Evolutionary conservation across 2,113 vertebrate genomes (phyloP), one percentile per base, ranked within the genome.

Genomic region (Etheostoma spectabile): DNA sequence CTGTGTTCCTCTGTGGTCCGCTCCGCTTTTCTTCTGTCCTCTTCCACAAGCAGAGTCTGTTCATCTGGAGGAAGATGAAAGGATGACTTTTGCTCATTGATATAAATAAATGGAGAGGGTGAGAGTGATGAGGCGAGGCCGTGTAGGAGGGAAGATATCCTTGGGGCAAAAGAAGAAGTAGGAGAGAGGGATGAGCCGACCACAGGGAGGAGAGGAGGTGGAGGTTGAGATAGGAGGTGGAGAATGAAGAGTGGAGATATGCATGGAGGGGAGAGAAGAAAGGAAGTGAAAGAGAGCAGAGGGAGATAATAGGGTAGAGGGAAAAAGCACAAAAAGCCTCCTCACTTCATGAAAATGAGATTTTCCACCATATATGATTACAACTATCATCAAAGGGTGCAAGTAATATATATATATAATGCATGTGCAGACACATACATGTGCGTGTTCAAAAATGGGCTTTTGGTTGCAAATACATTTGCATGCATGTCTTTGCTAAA

Each of bases 1-100:
- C 74, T 60, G 71, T 72, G 82, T 77, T 88, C 74, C 85, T 88
- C 82, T 86, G 73, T 86, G 77, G 76, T 89, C 61, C 4, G 61
- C 79, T 89, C 42, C 11, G 86, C 81, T 75, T 89, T 86, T 89
- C 90, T 85, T 89, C 86, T 79, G 83, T 93, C 88, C 88, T 92
- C 90, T 90, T 90, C 91, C 85, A 89, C 89, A 79, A 86, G 88
- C 92, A 78, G 87, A 86, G 86, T 87, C 80, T 88, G 89, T 91
- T 93, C 87, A 89, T 94, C 86, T 93, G 93, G 92, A 93, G 93
- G 93, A 93, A 94, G 93, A 94, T 94, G 88, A 94, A 94, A 93
- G 87, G 84, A 79, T 92, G 93, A 93, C 90, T 93, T 92, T 92
- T 94, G 92, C 92, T 91, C 92, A 92, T 90, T 92, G 92, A 90